Conservation (phyloP, 2,113 vertebrate species). For the Noctilio leporinus region DNA sequence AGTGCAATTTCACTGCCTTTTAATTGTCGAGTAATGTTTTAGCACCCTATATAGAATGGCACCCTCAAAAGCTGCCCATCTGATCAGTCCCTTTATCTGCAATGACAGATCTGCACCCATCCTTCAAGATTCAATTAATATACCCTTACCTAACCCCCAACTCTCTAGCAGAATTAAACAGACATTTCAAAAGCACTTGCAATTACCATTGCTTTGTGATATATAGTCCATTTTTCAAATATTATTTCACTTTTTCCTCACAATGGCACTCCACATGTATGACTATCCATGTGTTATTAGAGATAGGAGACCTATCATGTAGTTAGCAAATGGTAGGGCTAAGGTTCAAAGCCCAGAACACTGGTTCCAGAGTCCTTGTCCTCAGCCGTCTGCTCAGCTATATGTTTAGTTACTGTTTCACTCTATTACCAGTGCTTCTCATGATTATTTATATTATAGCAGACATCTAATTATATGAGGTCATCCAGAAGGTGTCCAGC, state of each 20-base stretch:
- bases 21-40: conserved; percentile 45
- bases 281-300: not conserved
- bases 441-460: not conserved
- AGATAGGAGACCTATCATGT: not conserved
- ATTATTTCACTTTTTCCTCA: not conserved
- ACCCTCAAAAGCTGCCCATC: conserved; percentile 57
- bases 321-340: not conserved
- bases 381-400: not conserved
- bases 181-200: not conserved
- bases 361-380: not conserved
- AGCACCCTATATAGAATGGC: not conserved
- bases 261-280: not conserved
- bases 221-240: conserved; percentile 12
- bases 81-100: conserved; percentile 30
- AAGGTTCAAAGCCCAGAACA: not conserved
- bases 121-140: conserved; percentile 46
- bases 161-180: not conserved
- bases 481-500: too few species aligned
- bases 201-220: not conserved
- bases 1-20: conserved; percentile 32
- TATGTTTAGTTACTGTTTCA: not conserved
- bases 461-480: not conserved
- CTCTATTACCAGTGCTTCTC: not conserved
- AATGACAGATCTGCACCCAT: conserved; percentile 31
- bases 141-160: not conserved